These are phyloP conservation scores for Petrolisthes cinctipes DNA, from an alignment of 2,888 invertebrate genomes.

Conservation along the genomic window DNA sequence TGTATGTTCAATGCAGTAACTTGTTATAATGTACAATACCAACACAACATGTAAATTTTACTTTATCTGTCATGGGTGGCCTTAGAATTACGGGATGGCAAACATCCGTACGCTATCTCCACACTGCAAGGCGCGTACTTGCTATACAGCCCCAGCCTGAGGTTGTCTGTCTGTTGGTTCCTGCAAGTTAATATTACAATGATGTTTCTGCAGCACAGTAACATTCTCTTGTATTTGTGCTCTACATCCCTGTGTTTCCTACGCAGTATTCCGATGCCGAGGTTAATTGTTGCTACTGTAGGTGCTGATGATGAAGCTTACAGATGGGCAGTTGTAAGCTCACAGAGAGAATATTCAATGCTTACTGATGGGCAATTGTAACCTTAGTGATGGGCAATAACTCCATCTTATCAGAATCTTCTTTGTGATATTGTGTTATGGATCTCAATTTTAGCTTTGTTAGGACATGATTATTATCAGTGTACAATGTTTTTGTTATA, in stretches of 20 bases:
- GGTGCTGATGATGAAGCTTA: neutral
- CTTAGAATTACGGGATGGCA: too few species aligned
- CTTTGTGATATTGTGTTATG: conserved; percentile 53
- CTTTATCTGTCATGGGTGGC: too few species aligned
- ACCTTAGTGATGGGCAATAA: neutral
- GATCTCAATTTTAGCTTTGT: conserved; percentile 51
- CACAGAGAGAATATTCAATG: neutral
- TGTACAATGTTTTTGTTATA: conserved; percentile 31
- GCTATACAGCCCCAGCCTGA: conserved; percentile 2
- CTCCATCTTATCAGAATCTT: conserved; percentile 30
- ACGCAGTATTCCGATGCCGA: neutral
- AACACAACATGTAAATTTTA: too few species aligned
- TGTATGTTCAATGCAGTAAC: too few species aligned
- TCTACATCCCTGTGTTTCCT: neutral
- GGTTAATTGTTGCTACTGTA: neutral
- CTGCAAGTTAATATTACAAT: neutral
- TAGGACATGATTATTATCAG: conserved; percentile 14
- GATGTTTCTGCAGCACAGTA: neutral
- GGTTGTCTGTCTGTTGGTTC: neutral
- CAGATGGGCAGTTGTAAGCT: neutral
- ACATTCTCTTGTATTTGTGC: neutral
- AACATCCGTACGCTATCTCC: too few species aligned
- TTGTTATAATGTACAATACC: too few species aligned
- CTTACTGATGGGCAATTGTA: conserved; percentile 1
- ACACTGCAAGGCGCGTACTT: too few species aligned